Percentiles rank a stretch among this genome's conserved stretches.
These are phyloP conservation scores for Drosophila melanosoma DNA, from an alignment of 2,888 invertebrate species.

Conservation along the genomic window DNA sequence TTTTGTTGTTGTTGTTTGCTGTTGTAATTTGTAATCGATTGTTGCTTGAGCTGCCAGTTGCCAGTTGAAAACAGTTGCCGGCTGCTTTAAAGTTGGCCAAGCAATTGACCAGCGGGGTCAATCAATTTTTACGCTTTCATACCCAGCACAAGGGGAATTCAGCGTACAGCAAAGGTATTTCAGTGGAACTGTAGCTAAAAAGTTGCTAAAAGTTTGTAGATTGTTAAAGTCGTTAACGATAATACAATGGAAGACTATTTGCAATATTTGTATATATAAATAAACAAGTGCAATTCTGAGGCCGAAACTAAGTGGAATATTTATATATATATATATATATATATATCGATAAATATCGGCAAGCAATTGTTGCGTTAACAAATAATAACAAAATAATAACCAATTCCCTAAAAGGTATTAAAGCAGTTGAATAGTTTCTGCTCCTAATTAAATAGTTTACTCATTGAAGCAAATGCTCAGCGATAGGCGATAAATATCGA, in stretches of 20 bases:
- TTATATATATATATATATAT: background rate
- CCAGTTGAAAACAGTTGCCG: constrained; percentile 33
- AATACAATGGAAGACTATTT: background rate
- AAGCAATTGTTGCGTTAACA: background rate
- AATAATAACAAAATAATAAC: too few relatives aligned
- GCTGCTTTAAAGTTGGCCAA: constrained; percentile 67
- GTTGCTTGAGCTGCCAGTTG: constrained; percentile 23
- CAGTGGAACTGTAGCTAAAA: background rate
- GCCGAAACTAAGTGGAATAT: background rate
- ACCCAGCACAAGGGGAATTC: constrained; percentile 21
- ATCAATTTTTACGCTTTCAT: constrained; percentile 42
- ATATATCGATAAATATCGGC: background rate
- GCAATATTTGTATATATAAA: background rate
- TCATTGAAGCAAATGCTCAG: background rate
- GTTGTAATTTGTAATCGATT: constrained; percentile 44
- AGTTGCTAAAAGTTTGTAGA: background rate
- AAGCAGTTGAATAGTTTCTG: background rate
- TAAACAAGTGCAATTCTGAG: too few relatives aligned
- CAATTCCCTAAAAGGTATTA: background rate
- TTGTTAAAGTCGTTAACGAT: background rate
- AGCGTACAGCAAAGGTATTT: constrained; percentile 18
- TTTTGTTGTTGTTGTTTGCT: constrained; percentile 9
- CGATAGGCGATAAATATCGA: constrained; percentile 38
- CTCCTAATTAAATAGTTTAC: background rate
- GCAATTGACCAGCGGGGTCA: constrained; percentile 63